A percentile compares a stretch with the other conserved stretches of the same genome.
Evolutionary conservation across 2,113 vertebrate species (phyloP).

Genomic region (Pygoscelis adeliae): DNA sequence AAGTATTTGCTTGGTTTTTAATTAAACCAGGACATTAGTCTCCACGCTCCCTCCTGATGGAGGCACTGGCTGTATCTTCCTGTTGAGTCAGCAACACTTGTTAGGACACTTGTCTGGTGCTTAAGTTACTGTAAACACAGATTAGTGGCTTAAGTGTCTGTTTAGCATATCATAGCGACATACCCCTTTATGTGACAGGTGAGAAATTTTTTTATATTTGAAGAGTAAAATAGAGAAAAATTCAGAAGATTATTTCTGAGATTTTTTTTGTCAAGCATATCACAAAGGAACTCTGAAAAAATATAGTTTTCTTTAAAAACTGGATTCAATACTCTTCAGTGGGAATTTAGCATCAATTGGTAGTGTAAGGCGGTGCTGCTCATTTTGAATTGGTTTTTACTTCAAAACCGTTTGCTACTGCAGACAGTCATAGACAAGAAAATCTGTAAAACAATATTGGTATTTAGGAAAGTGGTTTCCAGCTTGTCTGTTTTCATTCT

Average conservation of each 20-base stretch:
- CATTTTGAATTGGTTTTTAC: accelerated
- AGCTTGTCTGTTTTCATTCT: neutral
- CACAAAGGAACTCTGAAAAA: neutral
- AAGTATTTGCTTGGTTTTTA: neutral
- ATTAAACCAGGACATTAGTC: neutral
- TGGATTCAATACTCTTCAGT: neutral
- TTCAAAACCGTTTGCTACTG: neutral
- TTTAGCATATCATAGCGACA: neutral
- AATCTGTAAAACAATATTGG: neutral
- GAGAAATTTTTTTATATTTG: neutral
- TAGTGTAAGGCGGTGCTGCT: neutral
- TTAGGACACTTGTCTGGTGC: neutral
- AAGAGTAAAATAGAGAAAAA: neutral
- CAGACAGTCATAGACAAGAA: neutral
- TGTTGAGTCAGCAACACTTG: neutral
- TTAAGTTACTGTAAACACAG: neutral
- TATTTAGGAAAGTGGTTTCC: neutral
- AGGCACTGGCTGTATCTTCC: neutral
- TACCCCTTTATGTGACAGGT: neutral
- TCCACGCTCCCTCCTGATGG: neutral
- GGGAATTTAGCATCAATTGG: neutral
- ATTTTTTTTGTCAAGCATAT: neutral
- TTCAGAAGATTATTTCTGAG: neutral
- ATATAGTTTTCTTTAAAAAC: neutral
- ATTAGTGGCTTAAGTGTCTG: neutral